Evolutionary conservation across 2,113 vertebrate genomes (phyloP).

Genomic region (Scophthalmus maximus): DNA sequence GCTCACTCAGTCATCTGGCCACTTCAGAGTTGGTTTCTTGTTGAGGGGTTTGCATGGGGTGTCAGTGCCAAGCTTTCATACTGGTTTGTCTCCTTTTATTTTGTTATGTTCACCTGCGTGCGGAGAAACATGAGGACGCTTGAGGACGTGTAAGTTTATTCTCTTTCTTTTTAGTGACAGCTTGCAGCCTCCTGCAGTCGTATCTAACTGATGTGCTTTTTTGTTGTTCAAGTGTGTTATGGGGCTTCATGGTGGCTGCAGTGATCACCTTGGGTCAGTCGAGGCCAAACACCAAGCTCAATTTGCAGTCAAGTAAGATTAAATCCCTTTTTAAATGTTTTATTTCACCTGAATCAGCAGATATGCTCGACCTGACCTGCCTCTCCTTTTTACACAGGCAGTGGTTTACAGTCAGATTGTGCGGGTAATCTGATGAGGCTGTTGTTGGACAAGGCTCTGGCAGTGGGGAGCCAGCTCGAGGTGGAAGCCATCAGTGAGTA

Average conservation of each 20-base stretch:
- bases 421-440: conserved; percentile 76
- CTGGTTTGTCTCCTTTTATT: conserved; percentile 4
- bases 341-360: neutral
- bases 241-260: conserved; percentile 66
- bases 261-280: conserved; percentile 52
- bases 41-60: conserved; percentile 1
- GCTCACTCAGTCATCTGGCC: neutral
- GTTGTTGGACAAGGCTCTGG: conserved; percentile 72
- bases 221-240: conserved; percentile 54
- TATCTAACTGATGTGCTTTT: neutral
- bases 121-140: conserved; percentile 44
- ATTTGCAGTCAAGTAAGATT: conserved; percentile 72
- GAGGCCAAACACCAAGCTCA: conserved; percentile 46
- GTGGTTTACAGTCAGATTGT: conserved; percentile 72
- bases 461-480: conserved; percentile 76
- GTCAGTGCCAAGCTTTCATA: conserved; percentile 16
- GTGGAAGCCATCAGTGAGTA: conserved; percentile 81
- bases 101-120: neutral
- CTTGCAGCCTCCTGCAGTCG: rapidly evolving
- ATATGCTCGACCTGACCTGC: neutral
- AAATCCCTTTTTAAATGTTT: neutral
- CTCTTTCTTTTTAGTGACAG: rapidly evolving
- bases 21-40: conserved; percentile 26
- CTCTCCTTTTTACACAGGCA: conserved; percentile 39
- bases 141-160: conserved; percentile 57